phyloP scores from a whole-genome alignment of 2,888 invertebrate species.

The Teinopalpus imperialis region DNA sequence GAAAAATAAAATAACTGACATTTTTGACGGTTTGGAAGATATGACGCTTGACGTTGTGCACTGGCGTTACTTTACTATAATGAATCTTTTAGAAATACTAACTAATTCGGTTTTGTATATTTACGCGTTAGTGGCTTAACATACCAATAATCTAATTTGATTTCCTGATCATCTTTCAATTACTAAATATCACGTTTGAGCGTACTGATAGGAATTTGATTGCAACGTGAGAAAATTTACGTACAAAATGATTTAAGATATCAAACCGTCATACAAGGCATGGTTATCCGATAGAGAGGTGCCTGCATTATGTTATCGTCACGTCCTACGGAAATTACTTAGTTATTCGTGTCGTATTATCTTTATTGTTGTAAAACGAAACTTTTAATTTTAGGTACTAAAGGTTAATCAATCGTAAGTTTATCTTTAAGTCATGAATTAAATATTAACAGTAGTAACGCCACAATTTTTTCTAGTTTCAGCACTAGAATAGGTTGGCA shows the following conservation, averaged over 20 bases:
- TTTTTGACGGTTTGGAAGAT: no score
- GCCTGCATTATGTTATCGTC: constrained; percentile 18
- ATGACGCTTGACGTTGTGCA: no score
- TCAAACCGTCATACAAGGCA: neutral
- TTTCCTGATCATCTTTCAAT: neutral
- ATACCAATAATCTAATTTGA: no score
- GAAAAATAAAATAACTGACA: no score
- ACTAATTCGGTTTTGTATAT: no score
- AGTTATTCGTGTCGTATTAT: constrained; percentile 34
- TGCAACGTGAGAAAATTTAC: constrained; percentile 14
- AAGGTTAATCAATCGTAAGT: constrained; percentile 3
- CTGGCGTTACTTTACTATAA: no score
- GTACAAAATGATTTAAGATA: neutral
- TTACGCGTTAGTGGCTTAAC: no score
- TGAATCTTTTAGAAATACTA: no score
- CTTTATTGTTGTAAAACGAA: constrained; percentile 41
- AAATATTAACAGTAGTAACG: neutral
- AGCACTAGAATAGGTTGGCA: no score
- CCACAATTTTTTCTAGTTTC: no score
- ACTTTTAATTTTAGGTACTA: no score
- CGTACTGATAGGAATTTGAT: neutral
- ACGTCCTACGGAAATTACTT: constrained; percentile 40
- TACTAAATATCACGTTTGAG: constrained; percentile 5
- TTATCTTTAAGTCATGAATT: constrained; percentile 11
- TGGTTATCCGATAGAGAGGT: neutral